Evolutionary conservation across 2,797 vertebrate genomes (phyloP).

Genomic region (Manis pentadactyla): DNA sequence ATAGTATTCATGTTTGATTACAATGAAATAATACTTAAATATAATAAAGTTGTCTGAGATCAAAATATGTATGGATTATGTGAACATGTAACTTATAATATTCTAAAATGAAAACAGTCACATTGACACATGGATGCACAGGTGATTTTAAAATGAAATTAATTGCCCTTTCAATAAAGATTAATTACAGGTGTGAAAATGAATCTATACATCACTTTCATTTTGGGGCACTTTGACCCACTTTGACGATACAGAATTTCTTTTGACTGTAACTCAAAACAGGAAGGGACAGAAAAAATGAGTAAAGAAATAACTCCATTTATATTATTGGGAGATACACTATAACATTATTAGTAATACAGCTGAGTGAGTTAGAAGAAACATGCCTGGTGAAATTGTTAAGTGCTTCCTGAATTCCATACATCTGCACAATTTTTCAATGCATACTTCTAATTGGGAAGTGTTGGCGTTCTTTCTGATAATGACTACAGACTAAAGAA

Average conservation of each 20-base stretch:
- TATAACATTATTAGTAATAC: background rate
- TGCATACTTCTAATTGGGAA: background rate
- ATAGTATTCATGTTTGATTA: background rate
- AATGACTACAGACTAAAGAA: background rate
- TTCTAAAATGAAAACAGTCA: conserved; percentile 34
- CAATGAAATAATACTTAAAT: conserved; percentile 35
- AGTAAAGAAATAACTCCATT: conserved; percentile 14
- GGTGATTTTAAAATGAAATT: conserved; percentile 52
- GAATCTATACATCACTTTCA: background rate
- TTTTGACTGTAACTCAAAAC: background rate
- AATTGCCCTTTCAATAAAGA: conserved; percentile 8
- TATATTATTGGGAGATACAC: background rate
- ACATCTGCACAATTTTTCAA: background rate
- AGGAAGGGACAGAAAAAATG: background rate
- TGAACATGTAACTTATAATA: background rate
- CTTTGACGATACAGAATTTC: background rate
- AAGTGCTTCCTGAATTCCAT: background rate
- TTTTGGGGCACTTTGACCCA: background rate
- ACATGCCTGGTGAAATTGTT: background rate
- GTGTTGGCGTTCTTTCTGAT: background rate
- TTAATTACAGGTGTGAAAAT: background rate
- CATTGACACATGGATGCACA: background rate
- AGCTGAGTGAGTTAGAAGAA: conserved; percentile 33
- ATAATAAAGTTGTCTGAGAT: background rate
- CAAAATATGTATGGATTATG: conserved; percentile 15